Evolutionary conservation across 2,888 invertebrate genomes (phyloP), one percentile per base, ranked within the genome.

Genomic region (Pinctada fucata): DNA sequence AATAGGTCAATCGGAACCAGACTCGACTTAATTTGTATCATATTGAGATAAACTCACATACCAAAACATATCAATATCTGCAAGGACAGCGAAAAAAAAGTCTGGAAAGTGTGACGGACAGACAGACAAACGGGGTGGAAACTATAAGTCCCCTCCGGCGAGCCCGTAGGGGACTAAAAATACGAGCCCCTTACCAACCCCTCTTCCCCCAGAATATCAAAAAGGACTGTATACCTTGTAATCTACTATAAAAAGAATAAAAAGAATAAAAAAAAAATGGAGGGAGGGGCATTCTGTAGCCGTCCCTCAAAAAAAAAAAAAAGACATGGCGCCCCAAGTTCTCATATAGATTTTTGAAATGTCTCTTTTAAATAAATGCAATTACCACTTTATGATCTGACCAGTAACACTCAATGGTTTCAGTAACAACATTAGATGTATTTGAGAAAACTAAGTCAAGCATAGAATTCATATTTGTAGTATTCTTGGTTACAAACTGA

Each of bases 381-480:
- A 1, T 58, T 58, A 58, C 58, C 13, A 58, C 58, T 58, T 58
- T 58, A 58, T 58, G 58, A 58, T 58, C 58, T 58, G 58, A 58
- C 58, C 58, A 58, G 58, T 13, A 58, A 58, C 58, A 58, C 13
- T 58, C 58, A 58, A 58, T 58, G 58, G 58, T 58, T 58, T 58
- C 58, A 6, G 58, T 58, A 58, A 58, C 58, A 58, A 58, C 58
- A 10, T 13, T 10, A 58, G 58, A 13, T 58, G 8, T 58, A 58
- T 58, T 58, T 58, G 58, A 58, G 58, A 58, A 58, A 58, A 58
- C 58, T 58, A 58, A 58, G 58, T 58, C 58, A 13, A 58, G 58
- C 6, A 58, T 58, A 10, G 58, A 58, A 13, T 58, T 58, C 58
- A 64, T 5, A 31, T 76, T 76, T 70, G 79, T 79, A 69, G 79